Evolutionary conservation across 2,797 vertebrate genomes (phyloP), one percentile per base, ranked within the genome.

Genomic region (Sylvilagus floridanus): DNA sequence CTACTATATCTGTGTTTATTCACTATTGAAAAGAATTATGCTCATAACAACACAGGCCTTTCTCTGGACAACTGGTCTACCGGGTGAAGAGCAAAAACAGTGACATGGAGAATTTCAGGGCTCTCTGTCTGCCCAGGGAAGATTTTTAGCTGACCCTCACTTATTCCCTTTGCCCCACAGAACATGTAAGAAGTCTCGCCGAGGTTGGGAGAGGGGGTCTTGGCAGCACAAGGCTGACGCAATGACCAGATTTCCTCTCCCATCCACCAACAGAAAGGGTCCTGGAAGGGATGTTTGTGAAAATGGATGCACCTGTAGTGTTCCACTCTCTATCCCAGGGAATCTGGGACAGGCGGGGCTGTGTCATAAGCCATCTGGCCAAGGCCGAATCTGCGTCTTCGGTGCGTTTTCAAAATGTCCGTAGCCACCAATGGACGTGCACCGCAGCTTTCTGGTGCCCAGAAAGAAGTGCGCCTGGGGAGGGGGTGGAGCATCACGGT

Each of bases 321-420:
- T 91, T 92, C 69, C 1, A 21, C 52, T 54, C 19, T 57, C 50
- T 63, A 47, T 66, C 42, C 52, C 28, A 30, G 79, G 32, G 62
- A 54, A 83, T 72, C 66, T 65, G 68, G 37, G 28, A 73, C 57
- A 65, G 71, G 73, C 14, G 7, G 30, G 37, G 10, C 37, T 65
- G 10, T 73, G 28, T 83, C 37, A 92, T 88, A 82, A 88, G 30
- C 22, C 11, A 10, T 71, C 7, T 47, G 47, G 42, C 24, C 28
- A 68, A 52, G 62, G n/a, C 35, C 93, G 79, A 84, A 50, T 7
- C 47, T 30, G 19, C 30, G 13, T 86, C 47, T 68, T 37, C 52
- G 47, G 63, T 63, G 63, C 35, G 22, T 93, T 78, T 94, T 26
- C 16, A 32, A 66, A 96, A 50, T 71, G 68, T 57, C 42, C 30